phyloP scores from a whole-genome alignment of 1,140 invertebrate species.

The Drosophila arawakana region DNA sequence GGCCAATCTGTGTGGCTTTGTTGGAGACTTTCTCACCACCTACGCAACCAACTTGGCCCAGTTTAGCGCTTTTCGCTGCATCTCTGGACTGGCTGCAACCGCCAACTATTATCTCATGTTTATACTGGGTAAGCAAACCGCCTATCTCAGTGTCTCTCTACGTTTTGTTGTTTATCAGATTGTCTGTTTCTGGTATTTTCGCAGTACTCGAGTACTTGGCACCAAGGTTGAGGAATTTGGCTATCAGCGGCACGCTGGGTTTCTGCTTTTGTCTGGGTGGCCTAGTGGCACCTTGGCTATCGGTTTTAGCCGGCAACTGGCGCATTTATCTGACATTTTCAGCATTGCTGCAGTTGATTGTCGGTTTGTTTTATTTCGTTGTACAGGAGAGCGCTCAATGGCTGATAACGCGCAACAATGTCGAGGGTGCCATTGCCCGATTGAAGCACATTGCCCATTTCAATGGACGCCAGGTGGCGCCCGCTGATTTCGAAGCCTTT shows the following conservation, averaged over 20 bases:
- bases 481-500: slow-evolving; percentile 84
- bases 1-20: slow-evolving; percentile 85
- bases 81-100: slow-evolving; percentile 86
- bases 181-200: slow-evolving; percentile 37
- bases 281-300: slow-evolving; percentile 86
- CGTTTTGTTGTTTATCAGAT: background rate
- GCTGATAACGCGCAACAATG: slow-evolving; percentile 86
- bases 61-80: slow-evolving; percentile 85
- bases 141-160: slow-evolving; percentile 45
- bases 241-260: slow-evolving; percentile 86
- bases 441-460: slow-evolving; percentile 86
- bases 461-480: slow-evolving; percentile 85
- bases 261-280: slow-evolving; percentile 86
- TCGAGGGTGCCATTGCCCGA: slow-evolving; percentile 85
- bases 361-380: slow-evolving; percentile 85
- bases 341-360: slow-evolving; percentile 84
- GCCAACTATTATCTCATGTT: slow-evolving; percentile 87
- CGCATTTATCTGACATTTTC: slow-evolving; percentile 85
- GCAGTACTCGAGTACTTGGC: slow-evolving; percentile 86
- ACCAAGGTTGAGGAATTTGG: slow-evolving; percentile 85
- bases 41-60: slow-evolving; percentile 84
- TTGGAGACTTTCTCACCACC: slow-evolving; percentile 85
- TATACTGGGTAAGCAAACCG: slow-evolving; percentile 85
- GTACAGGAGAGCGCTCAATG: slow-evolving; percentile 86
- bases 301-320: slow-evolving; percentile 85